A percentile compares a stretch with the other conserved stretches of the same genome.
Evolutionary conservation across 2,113 vertebrate species (phyloP).

Genomic region (Psittacula cyanocephala): DNA sequence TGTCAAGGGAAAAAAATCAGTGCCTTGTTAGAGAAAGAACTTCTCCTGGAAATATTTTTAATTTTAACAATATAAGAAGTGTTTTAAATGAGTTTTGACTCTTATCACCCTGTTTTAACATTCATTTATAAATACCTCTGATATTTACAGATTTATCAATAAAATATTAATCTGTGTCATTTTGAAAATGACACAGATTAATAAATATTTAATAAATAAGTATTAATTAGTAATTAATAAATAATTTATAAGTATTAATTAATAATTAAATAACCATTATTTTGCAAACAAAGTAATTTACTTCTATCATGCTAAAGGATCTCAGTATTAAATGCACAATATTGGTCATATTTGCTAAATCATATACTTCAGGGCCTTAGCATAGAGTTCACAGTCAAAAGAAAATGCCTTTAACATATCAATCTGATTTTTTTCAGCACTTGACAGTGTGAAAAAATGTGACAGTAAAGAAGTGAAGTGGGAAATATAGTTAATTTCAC

Average conservation of each 20-base stretch:
- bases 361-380: not conserved
- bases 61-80: not conserved
- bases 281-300: not conserved
- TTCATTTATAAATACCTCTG: not conserved
- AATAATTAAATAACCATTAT: too few species aligned
- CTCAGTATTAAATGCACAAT: not conserved
- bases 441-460: not conserved
- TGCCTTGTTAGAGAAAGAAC: not conserved
- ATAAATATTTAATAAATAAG: too few species aligned
- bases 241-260: too few species aligned
- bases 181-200: not conserved
- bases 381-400: not conserved
- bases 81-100: not conserved
- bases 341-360: not conserved
- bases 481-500: not conserved
- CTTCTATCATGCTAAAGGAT: not conserved
- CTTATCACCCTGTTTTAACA: not conserved
- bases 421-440: not conserved
- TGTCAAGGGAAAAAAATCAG: not conserved
- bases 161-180: not conserved
- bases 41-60: not conserved
- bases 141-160: not conserved
- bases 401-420: not conserved
- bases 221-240: too few species aligned
- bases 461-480: not conserved